phyloP scores from a whole-genome alignment of 2,797 vertebrate genomes.

The Sarcophilus harrisii region DNA sequence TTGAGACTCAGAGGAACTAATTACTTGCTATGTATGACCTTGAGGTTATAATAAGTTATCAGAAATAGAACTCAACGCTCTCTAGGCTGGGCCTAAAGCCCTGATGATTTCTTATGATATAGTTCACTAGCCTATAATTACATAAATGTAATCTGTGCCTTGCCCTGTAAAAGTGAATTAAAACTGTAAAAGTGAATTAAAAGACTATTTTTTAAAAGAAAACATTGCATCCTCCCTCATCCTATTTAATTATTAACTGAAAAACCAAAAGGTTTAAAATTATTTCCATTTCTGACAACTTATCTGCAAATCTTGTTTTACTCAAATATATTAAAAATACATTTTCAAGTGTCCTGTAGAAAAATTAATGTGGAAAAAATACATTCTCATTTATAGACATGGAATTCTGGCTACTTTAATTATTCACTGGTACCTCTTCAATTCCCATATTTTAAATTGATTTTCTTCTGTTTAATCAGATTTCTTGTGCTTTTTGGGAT shows the following conservation, averaged over 20 bases:
- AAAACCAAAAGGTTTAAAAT: constrained; percentile 36
- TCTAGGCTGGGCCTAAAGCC: constrained; percentile 17
- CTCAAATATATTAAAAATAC: constrained; percentile 11
- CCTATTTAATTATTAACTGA: constrained; percentile 28
- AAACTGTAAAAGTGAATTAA: neutral
- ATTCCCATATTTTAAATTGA: constrained; percentile 36
- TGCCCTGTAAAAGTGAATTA: constrained; percentile 11
- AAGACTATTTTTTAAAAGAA: constrained; percentile 42
- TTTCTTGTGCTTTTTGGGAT: neutral
- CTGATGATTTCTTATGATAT: neutral
- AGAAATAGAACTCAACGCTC: constrained; percentile 3
- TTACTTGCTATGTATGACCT: neutral
- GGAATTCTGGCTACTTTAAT: constrained; percentile 24
- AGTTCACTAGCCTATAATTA: constrained; percentile 12
- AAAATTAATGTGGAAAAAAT: constrained; percentile 34
- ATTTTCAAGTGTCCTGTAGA: constrained; percentile 13
- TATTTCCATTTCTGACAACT: constrained; percentile 33
- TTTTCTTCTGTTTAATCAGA: constrained; percentile 38
- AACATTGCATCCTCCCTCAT: neutral
- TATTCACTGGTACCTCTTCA: neutral
- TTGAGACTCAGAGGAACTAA: constrained; percentile 38
- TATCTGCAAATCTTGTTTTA: constrained; percentile 30
- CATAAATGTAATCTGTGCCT: constrained; percentile 7
- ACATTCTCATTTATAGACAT: constrained; percentile 31
- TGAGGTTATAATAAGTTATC: constrained; percentile 38